Percentiles rank a stretch among this genome's conserved stretches.
Evolutionary conservation across 2,797 vertebrate species (phyloP).

Genomic region (Chelonia mydas): DNA sequence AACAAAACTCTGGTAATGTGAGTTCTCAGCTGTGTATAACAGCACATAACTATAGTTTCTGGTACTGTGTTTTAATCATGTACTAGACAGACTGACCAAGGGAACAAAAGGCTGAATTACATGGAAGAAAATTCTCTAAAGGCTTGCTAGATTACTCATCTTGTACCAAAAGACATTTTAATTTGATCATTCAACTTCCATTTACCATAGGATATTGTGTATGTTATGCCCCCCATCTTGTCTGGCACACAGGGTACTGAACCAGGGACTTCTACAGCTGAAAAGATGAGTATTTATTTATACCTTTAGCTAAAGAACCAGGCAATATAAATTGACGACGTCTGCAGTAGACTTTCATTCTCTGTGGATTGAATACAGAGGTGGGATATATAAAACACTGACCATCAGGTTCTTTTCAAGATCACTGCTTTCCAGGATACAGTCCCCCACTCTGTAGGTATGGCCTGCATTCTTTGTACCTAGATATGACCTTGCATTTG

Average conservation of each 20-base stretch:
- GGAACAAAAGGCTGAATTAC: neutral
- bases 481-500: neutral
- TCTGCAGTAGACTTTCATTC: neutral
- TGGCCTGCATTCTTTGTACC: neutral
- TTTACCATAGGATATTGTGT: neutral
- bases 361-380: neutral
- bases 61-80: neutral
- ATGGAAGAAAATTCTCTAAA: neutral
- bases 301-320: neutral
- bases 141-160: neutral
- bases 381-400: neutral
- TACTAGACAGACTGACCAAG: neutral
- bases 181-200: neutral
- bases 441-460: neutral
- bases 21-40: neutral
- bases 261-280: neutral
- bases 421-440: neutral
- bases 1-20: neutral
- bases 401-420: neutral
- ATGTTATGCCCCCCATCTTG: neutral
- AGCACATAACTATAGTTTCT: neutral
- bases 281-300: neutral
- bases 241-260: neutral
- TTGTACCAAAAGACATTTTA: neutral
- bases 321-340: accelerated